Evolutionary conservation across 2,797 vertebrate genomes (phyloP).

Genomic region (Hemitrygon akajei): DNA sequence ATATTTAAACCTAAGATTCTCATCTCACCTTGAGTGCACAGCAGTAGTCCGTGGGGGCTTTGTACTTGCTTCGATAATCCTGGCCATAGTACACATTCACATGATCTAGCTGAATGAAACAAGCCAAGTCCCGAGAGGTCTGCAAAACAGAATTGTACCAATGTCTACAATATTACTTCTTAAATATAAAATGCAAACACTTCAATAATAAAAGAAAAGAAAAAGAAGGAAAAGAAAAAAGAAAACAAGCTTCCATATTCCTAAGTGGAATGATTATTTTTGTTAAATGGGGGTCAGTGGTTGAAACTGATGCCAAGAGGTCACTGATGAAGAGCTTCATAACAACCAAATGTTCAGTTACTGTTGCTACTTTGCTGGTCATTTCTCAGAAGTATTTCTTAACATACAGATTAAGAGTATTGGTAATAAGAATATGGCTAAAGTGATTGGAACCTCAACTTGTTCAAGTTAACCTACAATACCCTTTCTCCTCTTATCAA

Average conservation of each 20-base stretch:
- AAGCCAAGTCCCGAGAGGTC: constrained; percentile 89
- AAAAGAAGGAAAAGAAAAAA: not conserved
- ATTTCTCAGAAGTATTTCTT: not conserved
- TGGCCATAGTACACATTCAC: constrained; percentile 93
- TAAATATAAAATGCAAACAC: not conserved
- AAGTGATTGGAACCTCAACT: no score
- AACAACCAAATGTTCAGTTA: not conserved
- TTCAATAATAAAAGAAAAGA: not conserved
- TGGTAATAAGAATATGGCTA: no score
- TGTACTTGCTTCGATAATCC: constrained; percentile 95
- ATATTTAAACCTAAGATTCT: constrained; percentile 27
- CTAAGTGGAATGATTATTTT: not conserved
- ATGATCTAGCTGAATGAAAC: constrained; percentile 93
- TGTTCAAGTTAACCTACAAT: no score
- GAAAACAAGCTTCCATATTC: not conserved
- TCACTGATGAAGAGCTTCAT: not conserved
- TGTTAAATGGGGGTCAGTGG: not conserved
- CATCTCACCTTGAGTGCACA: constrained; percentile 80
- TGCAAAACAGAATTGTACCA: constrained; percentile 46
- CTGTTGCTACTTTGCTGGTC: not conserved
- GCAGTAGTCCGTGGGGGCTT: constrained; percentile 93
- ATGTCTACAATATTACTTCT: not conserved
- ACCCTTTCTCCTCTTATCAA: no score
- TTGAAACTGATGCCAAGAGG: not conserved
- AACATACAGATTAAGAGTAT: no score